phyloP scores from a whole-genome alignment of 2,888 invertebrate genomes.

The Polia nebulosa region DNA sequence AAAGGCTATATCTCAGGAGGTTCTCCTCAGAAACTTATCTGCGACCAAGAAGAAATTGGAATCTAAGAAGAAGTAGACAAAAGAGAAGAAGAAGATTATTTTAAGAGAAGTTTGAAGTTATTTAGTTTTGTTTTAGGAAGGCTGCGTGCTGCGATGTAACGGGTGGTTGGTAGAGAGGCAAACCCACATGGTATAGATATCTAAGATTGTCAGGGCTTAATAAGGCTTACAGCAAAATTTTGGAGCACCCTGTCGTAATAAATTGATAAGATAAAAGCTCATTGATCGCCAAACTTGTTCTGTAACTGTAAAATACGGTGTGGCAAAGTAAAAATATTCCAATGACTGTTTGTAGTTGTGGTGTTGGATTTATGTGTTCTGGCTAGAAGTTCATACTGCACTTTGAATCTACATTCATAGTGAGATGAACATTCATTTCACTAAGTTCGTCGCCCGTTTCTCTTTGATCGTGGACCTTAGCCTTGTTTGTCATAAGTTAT shows the following conservation, averaged over 20 bases:
- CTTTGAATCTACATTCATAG: not conserved
- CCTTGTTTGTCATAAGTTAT: slow-evolving; percentile 20
- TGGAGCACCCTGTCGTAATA: too few relatives aligned
- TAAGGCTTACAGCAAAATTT: too few relatives aligned
- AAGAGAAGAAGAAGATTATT: slow-evolving; percentile 14
- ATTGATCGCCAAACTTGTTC: too few relatives aligned
- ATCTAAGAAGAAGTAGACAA: slow-evolving; percentile 61
- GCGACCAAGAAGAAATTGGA: slow-evolving; percentile 80
- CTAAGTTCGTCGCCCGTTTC: not conserved
- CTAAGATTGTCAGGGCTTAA: too few relatives aligned
- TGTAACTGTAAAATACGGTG: not conserved
- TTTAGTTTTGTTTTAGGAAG: slow-evolving; percentile 39
- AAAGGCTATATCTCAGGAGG: slow-evolving; percentile 77
- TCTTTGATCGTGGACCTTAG: not conserved
- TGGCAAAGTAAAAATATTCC: not conserved
- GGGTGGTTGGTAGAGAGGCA: too few relatives aligned
- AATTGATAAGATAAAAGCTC: too few relatives aligned
- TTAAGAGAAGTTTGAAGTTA: slow-evolving; percentile 40
- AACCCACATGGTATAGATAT: not conserved
- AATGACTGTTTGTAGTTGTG: too few relatives aligned
- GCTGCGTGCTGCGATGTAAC: not conserved
- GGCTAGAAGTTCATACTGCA: not conserved
- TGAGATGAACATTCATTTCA: not conserved
- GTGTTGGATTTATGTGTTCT: not conserved
- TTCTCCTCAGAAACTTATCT: slow-evolving; percentile 71